Base-by-base conservation (phyloP, 2,888 invertebrate species). In the Rotaria socialis region DNA sequence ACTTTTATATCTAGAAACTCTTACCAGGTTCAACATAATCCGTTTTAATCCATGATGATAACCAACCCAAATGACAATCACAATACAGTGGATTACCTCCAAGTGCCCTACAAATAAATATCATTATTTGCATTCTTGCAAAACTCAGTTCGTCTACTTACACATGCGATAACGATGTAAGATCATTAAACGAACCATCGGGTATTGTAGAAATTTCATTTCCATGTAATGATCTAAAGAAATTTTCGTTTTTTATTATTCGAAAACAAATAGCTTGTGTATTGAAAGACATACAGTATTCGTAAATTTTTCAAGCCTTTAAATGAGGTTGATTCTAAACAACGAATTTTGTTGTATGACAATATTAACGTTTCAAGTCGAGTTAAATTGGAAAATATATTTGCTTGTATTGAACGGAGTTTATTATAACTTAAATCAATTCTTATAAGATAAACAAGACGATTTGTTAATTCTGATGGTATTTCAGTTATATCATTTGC, bases 71-170 rank as follows among this genome's bases (percentile, higher is more conserved):
- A 86, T 94, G 94, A 92, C 99, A 99, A 93, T 99, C 99, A 92
- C 99, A 99, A 92, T 96, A 97, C 60, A 99, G 93, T 0, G 97
- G 97, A 93, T 99, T 99, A 52, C 96, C 95, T 86, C 98, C 98
- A 50, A 99, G 93, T 1, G 98, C 98, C 86, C 98, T 98, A 90
- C 85, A 89, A 88, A 52, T 41, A 84, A 8, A 85, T 50, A n/a
- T 58, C 24, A n/a, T 41, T 52, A 43, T 47, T 8, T 10, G 11
- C 47, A 47, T 47, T 47, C 47, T 43, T 80, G 47, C 4, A 52
- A 19, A 43, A 19, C 41, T 22, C 2, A 24, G 5, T 67, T 47
- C 0, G 47, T 85, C n/a, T 27, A 89, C 95, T 94, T 93, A 97
- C 97, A 99, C 94, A 91, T 99, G 98, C 19, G 96, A 96, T 88